A percentile compares a stretch with the other conserved stretches of the same genome.
Conservation (phyloP, 2,888 invertebrate genomes). For the Pollenia griseotomentosa region DNA sequence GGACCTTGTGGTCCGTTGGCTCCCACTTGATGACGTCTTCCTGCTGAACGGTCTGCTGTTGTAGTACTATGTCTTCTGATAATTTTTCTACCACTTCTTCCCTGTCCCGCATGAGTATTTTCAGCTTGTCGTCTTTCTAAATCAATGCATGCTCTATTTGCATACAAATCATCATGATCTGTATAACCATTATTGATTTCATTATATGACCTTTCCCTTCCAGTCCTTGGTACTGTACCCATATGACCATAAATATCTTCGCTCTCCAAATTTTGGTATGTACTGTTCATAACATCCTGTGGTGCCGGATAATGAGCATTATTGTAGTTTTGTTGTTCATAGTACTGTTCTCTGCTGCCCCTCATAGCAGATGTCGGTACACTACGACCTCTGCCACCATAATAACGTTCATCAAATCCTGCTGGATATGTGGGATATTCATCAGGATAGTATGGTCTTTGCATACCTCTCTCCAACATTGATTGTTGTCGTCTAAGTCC, state of each 20-base stretch:
- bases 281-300: slow-evolving; percentile 81
- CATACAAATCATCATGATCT: slow-evolving; percentile 82
- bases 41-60: slow-evolving; percentile 81
- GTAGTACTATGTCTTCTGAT: slow-evolving; percentile 84
- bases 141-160: slow-evolving; percentile 84
- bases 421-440: slow-evolving; percentile 83
- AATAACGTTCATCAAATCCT: slow-evolving; percentile 79
- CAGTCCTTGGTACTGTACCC: slow-evolving; percentile 74
- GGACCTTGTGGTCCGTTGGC: slow-evolving; percentile 71
- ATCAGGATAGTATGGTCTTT: slow-evolving; percentile 83
- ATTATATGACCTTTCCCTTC: slow-evolving; percentile 63
- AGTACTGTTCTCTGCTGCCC: slow-evolving; percentile 77
- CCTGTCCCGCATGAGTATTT: slow-evolving; percentile 75
- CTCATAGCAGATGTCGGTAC: slow-evolving; percentile 69
- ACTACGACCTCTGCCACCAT: slow-evolving; percentile 73
- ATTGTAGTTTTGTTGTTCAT: slow-evolving; percentile 73
- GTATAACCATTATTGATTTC: slow-evolving; percentile 74
- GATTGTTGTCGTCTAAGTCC: slow-evolving; percentile 82
- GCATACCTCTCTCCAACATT: slow-evolving; percentile 83
- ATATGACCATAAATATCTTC: slow-evolving; percentile 84
- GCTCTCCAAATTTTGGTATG: slow-evolving; percentile 83
- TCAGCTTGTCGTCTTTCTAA: slow-evolving; percentile 82
- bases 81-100: slow-evolving; percentile 78
- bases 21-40: slow-evolving; percentile 75
- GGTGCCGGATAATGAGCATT: slow-evolving; percentile 72